phyloP scores from a whole-genome alignment of 1,140 invertebrate genomes.

The Drosophila seguyi region DNA sequence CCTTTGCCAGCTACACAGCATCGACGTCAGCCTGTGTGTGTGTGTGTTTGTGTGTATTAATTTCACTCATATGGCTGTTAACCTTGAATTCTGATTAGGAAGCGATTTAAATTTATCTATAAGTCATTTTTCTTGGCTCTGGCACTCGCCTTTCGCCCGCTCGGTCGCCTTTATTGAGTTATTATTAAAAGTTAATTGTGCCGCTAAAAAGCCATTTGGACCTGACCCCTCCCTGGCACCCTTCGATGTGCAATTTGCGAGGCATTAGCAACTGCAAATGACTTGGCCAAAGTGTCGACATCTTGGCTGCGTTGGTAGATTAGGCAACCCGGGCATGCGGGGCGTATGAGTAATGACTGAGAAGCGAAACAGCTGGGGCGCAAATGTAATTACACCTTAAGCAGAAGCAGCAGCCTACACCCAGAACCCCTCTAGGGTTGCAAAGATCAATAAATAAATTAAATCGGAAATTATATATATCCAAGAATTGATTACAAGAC shows the following conservation, averaged over 20 bases:
- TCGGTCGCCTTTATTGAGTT: constrained; percentile 60
- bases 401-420: constrained; percentile 24
- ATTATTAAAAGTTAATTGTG: constrained; percentile 79
- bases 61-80: constrained; percentile 78
- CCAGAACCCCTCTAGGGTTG: background rate
- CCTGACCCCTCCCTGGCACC: too few species aligned
- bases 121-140: constrained; percentile 60
- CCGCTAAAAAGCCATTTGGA: constrained; percentile 66
- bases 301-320: constrained; percentile 57
- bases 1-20: constrained; percentile 68
- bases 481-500: background rate
- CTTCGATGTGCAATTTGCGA: constrained; percentile 58
- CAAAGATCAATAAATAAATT: background rate
- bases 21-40: constrained; percentile 46
- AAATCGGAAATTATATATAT: background rate
- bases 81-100: constrained; percentile 83
- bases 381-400: constrained; percentile 70
- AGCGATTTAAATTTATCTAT: constrained; percentile 79
- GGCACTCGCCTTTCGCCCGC: constrained; percentile 25
- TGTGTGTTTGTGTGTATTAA: constrained; percentile 52
- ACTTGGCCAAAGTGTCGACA: constrained; percentile 68
- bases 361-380: constrained; percentile 67
- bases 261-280: constrained; percentile 76
- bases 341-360: constrained; percentile 77
- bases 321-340: constrained; percentile 56